Percentiles rank a stretch among this genome's conserved stretches.
These are phyloP conservation scores for Coregonus suidteri DNA, from an alignment of 2,797 vertebrate genomes.

Conservation along the genomic window DNA sequence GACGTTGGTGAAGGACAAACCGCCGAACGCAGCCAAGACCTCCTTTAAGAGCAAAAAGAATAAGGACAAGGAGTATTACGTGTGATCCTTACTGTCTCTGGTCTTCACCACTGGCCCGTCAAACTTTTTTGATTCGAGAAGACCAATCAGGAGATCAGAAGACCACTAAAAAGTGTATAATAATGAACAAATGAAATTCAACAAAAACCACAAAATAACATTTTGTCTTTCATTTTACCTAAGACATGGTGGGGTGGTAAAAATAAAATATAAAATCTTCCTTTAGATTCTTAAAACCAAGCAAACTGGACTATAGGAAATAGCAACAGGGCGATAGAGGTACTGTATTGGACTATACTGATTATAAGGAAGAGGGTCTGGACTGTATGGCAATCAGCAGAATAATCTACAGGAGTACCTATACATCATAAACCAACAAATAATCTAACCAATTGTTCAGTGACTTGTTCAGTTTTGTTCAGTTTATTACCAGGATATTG, in stretches of 20 bases:
- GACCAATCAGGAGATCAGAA: constrained; percentile 70
- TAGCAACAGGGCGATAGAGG: constrained; percentile 16
- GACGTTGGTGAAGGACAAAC: constrained; percentile 95
- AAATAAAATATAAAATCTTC: constrained; percentile 73
- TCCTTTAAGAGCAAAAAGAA: constrained; percentile 97
- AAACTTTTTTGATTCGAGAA: constrained; percentile 59
- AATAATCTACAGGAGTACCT: constrained; percentile 66
- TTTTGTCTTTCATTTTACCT: constrained; percentile 90
- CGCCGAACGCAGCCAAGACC: constrained; percentile 88
- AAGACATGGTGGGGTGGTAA: constrained; percentile 82
- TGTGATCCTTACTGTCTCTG: constrained; percentile 82
- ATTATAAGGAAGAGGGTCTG: constrained; percentile 52
- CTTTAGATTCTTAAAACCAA: constrained; percentile 82
- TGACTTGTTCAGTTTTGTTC: constrained; percentile 48
- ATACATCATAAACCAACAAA: constrained; percentile 64
- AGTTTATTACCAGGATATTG: constrained; percentile 63
- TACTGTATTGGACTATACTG: constrained; percentile 46
- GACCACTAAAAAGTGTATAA: constrained; percentile 83
- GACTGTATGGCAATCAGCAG: constrained; percentile 71
- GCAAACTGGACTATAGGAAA: constrained; percentile 67
- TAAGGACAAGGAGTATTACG: constrained; percentile 99
- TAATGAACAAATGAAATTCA: constrained; percentile 72
- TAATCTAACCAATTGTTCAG: constrained; percentile 56
- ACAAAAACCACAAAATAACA: constrained; percentile 30
- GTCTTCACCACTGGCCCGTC: constrained; percentile 47